Evolutionary conservation across 2,888 invertebrate species (phyloP).

Genomic region (Neocrepidodera transversa): DNA sequence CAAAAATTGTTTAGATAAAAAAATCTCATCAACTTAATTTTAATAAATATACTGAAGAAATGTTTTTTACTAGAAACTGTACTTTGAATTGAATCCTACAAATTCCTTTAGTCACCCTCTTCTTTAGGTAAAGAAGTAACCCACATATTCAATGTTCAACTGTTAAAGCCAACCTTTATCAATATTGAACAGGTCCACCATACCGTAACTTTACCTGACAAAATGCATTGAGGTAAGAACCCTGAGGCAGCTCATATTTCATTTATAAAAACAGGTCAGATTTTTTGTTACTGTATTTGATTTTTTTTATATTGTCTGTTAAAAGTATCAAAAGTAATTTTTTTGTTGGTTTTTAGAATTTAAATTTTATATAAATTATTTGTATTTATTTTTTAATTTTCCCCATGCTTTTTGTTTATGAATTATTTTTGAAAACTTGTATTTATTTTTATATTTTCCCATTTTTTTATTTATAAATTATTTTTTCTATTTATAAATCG

Average conservation of each 20-base stretch:
- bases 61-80: not conserved
- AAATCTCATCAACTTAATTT: too few species aligned
- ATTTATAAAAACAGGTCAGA: conserved; percentile 1
- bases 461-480: too few species aligned
- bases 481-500: too few species aligned
- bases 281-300: not conserved
- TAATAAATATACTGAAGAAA: too few species aligned
- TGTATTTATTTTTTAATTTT: too few species aligned
- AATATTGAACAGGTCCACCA: not conserved
- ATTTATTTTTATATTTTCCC: too few species aligned
- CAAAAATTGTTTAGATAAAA: not conserved
- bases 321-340: too few species aligned
- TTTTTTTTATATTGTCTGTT: not conserved
- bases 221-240: not conserved
- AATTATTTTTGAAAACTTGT: too few species aligned
- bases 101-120: not conserved
- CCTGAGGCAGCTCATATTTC: not conserved
- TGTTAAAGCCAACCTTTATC: not conserved
- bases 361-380: not conserved
- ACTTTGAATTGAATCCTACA: not conserved
- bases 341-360: not conserved
- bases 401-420: too few species aligned
- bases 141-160: not conserved
- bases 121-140: not conserved
- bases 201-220: not conserved